Percentiles rank a stretch among this genome's conserved stretches.
phyloP scores from a whole-genome alignment of 1,140 invertebrate genomes.

The Yoshiicerus persimilis region DNA sequence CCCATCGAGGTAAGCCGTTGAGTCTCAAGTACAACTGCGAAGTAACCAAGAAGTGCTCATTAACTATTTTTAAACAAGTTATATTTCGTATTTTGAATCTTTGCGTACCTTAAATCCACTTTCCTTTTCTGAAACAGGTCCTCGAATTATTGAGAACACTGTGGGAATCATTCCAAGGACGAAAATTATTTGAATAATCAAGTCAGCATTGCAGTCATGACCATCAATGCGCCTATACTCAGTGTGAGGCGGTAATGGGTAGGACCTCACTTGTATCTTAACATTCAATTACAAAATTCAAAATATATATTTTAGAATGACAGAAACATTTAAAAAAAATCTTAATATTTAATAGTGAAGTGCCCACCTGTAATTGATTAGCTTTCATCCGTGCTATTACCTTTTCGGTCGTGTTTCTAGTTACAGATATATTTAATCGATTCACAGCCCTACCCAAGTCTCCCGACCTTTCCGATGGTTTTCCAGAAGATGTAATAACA shows the following conservation, averaged over 20 bases:
- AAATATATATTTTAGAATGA: too few species aligned
- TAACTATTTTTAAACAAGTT: background rate
- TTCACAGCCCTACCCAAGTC: background rate
- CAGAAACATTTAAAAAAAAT: too few species aligned
- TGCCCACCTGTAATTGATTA: too few species aligned
- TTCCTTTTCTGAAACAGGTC: slow-evolving; percentile 21
- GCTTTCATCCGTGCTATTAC: too few species aligned
- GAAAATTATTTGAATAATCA: background rate
- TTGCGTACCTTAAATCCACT: slow-evolving; percentile 28
- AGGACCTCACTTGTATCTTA: background rate
- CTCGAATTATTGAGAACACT: slow-evolving; percentile 25
- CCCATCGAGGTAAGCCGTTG: slow-evolving; percentile 5
- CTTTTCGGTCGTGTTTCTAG: background rate
- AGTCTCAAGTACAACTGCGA: slow-evolving; percentile 1
- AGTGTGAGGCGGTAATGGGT: background rate
- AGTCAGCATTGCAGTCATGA: background rate
- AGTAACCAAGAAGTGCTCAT: too few species aligned
- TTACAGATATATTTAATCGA: background rate
- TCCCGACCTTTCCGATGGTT: background rate
- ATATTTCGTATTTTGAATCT: background rate
- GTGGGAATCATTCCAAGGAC: slow-evolving; percentile 8
- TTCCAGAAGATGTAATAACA: background rate
- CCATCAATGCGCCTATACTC: background rate
- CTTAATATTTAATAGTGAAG: too few species aligned
- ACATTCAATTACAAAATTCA: too few species aligned